These are phyloP conservation scores for Drosophila birchii DNA, from an alignment of 2,888 invertebrate genomes.

Conservation along the genomic window DNA sequence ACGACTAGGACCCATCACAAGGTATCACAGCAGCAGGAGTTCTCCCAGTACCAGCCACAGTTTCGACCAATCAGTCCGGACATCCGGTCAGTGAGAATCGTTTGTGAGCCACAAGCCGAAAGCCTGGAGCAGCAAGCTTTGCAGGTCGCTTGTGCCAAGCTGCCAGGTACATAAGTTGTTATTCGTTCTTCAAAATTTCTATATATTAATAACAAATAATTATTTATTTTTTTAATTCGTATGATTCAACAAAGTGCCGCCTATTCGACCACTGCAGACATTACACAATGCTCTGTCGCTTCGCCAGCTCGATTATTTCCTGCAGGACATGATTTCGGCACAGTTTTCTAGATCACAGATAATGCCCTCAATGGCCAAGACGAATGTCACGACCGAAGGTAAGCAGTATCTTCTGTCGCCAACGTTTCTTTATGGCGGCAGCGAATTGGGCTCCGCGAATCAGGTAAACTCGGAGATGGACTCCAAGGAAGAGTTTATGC, in stretches of 20 bases:
- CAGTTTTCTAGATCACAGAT: slow-evolving; percentile 88
- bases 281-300: slow-evolving; percentile 98
- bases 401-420: not conserved
- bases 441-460: not conserved
- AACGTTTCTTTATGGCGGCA: not conserved
- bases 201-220: not conserved
- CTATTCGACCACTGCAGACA: slow-evolving; percentile 98
- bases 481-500: not conserved
- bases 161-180: slow-evolving; percentile 49
- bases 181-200: no score
- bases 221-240: not conserved
- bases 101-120: slow-evolving; percentile 87
- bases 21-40: slow-evolving; percentile 83
- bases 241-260: slow-evolving; percentile 96
- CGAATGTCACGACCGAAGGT: not conserved
- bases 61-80: slow-evolving; percentile 85
- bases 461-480: not conserved
- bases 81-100: slow-evolving; percentile 85
- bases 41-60: slow-evolving; percentile 59
- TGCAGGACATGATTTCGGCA: slow-evolving; percentile 93
- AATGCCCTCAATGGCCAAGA: slow-evolving; percentile 28
- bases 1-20: slow-evolving; percentile 89
- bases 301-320: slow-evolving; percentile 94
- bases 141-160: slow-evolving; percentile 51
- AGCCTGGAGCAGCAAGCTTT: slow-evolving; percentile 87